Evolutionary conservation across 2,113 vertebrate species (phyloP).

Genomic region (Poeciliopsis turrubarensis): DNA sequence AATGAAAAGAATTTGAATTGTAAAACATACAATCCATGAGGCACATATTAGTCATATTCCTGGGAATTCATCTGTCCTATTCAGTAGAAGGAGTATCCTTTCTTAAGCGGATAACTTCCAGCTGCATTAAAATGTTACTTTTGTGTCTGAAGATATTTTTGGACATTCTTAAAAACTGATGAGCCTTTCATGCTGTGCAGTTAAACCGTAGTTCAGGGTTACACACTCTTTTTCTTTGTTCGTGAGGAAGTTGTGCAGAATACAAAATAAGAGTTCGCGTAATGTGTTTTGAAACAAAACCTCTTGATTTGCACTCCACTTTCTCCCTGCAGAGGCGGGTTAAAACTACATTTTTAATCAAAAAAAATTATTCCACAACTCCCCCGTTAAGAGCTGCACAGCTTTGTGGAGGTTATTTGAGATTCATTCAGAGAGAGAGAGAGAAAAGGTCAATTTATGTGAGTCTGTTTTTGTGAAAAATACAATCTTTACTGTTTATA

Average conservation of each 20-base stretch:
- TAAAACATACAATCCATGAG: not conserved
- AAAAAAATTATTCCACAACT: conserved; percentile 63
- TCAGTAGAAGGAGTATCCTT: conserved; percentile 6
- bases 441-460: conserved; percentile 49
- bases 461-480: conserved; percentile 45
- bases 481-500: conserved; percentile 49
- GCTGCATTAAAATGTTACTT: conserved; percentile 19
- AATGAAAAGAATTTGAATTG: not conserved
- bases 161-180: conserved; percentile 48
- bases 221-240: conserved; percentile 56
- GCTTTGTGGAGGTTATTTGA: conserved; percentile 47
- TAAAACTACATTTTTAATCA: conserved; percentile 69
- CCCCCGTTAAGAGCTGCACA: conserved; percentile 37
- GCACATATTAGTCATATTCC: not conserved
- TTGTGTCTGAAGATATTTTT: conserved; percentile 43
- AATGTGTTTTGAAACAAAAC: conserved; percentile 68
- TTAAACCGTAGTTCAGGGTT: conserved; percentile 58
- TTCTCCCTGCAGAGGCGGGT: conserved; percentile 54
- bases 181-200: conserved; percentile 40
- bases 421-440: conserved; percentile 28
- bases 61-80: conserved; percentile 9
- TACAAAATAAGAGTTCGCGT: conserved; percentile 64
- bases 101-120: conserved; percentile 4
- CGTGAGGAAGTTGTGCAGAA: conserved; percentile 66
- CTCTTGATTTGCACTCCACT: conserved; percentile 70